These are phyloP conservation scores for Phrynocephalus versicolor DNA, from an alignment of 2,113 vertebrate genomes.

Conservation along the genomic window DNA sequence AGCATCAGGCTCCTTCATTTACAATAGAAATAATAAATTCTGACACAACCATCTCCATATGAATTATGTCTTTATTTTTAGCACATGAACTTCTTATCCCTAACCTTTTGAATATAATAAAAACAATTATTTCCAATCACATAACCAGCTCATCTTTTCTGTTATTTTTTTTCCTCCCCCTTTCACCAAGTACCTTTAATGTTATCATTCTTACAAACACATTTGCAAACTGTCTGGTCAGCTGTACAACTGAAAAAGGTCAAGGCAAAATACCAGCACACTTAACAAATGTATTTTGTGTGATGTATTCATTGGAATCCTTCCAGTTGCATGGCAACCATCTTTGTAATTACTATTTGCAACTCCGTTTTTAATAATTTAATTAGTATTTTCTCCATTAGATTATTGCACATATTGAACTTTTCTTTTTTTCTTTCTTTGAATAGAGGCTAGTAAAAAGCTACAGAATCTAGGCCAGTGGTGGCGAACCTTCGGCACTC, in stretches of 20 bases:
- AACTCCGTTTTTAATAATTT: slow-evolving; percentile 75
- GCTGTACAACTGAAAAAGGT: slow-evolving; percentile 72
- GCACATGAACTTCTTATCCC: slow-evolving; percentile 29
- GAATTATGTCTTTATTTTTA: slow-evolving; percentile 46
- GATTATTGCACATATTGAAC: slow-evolving; percentile 65
- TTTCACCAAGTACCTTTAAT: slow-evolving; percentile 46
- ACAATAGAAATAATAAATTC: slow-evolving; percentile 5
- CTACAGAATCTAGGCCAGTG: slow-evolving; percentile 16
- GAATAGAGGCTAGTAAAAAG: neutral
- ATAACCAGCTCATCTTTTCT: neutral
- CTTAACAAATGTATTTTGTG: slow-evolving; percentile 69
- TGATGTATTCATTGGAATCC: slow-evolving; percentile 55
- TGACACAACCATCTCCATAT: neutral
- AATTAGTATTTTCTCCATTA: slow-evolving; percentile 76
- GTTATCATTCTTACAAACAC: slow-evolving; percentile 53
- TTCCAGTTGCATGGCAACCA: slow-evolving; percentile 69
- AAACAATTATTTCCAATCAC: slow-evolving; percentile 49
- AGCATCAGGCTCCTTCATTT: slow-evolving; percentile 27
- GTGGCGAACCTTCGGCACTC: too few relatives aligned
- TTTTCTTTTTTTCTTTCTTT: slow-evolving; percentile 37
- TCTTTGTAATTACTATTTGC: slow-evolving; percentile 71
- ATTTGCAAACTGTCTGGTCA: slow-evolving; percentile 58
- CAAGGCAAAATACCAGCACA: slow-evolving; percentile 70
- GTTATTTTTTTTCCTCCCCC: neutral
- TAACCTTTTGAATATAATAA: slow-evolving; percentile 61